Conservation (phyloP, 2,888 invertebrate species). For the Leptinotarsa rubiginosa region DNA sequence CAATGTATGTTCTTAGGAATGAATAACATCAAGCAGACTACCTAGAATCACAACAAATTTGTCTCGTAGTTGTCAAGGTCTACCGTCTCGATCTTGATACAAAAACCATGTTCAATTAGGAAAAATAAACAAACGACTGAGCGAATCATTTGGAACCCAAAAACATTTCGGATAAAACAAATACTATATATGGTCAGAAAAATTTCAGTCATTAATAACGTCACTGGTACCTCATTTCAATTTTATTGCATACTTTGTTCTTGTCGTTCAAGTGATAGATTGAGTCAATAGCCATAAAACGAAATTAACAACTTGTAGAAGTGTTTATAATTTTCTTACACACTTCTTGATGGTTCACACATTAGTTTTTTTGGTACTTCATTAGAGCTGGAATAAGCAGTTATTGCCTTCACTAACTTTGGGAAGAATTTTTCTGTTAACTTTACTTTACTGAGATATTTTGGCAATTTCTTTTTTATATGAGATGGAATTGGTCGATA, state of each 20-base stretch:
- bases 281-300: conserved; percentile 3
- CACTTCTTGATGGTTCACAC: conserved; percentile 1
- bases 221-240: conserved; percentile 12
- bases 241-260: conserved; percentile 16
- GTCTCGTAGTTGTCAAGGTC: background rate
- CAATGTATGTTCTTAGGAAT: no score
- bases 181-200: conserved; percentile 6
- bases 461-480: no score
- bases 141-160: background rate
- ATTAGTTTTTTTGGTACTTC: background rate
- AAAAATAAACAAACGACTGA: background rate
- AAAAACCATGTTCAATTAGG: conserved; percentile 9
- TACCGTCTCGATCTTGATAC: background rate
- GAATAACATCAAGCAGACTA: no score
- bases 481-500: no score
- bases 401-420: no score
- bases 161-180: conserved; percentile 1
- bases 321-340: background rate
- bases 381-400: background rate
- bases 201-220: conserved; percentile 9
- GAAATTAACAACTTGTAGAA: background rate
- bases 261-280: background rate
- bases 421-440: no score
- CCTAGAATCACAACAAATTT: background rate
- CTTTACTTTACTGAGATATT: no score